These are phyloP conservation scores for Palaemon carinicauda DNA, from an alignment of 1,140 invertebrate genomes.

Conservation along the genomic window DNA sequence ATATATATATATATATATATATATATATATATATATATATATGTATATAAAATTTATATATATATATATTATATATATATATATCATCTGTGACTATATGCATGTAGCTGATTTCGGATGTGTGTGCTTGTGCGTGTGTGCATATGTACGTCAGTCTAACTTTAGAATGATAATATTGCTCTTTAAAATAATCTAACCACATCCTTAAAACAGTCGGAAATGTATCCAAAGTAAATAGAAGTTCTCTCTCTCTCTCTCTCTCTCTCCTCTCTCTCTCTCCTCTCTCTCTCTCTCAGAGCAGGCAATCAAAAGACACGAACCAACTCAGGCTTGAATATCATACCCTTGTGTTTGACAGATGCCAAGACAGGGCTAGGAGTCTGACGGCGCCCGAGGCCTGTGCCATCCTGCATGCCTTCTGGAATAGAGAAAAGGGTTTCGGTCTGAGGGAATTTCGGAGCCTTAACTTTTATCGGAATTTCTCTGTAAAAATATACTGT, in stretches of 20 bases:
- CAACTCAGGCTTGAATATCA: background rate
- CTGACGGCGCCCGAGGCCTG: background rate
- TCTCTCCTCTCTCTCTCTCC: too few relatives aligned
- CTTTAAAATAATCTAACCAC: background rate
- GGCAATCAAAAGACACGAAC: too few relatives aligned
- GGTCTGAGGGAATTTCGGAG: background rate
- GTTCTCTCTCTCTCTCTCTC: too few relatives aligned
- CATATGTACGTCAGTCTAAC: background rate
- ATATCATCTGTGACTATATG: background rate
- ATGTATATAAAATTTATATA: background rate
- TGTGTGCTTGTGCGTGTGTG: background rate
- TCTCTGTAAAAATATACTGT: too few relatives aligned
- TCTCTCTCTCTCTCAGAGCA: too few relatives aligned
- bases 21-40: background rate
- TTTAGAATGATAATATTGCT: too few relatives aligned
- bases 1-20: background rate
- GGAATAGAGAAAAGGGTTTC: background rate
- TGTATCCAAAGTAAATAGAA: too few relatives aligned
- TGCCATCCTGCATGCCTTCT: background rate
- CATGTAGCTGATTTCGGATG: too few relatives aligned
- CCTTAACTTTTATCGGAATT: too few relatives aligned
- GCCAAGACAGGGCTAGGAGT: background rate
- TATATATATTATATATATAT: background rate
- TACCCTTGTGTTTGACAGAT: background rate
- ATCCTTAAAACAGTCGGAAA: too few relatives aligned